phyloP scores from a whole-genome alignment of 2,113 vertebrate genomes.

The Coptodon rendalli region DNA sequence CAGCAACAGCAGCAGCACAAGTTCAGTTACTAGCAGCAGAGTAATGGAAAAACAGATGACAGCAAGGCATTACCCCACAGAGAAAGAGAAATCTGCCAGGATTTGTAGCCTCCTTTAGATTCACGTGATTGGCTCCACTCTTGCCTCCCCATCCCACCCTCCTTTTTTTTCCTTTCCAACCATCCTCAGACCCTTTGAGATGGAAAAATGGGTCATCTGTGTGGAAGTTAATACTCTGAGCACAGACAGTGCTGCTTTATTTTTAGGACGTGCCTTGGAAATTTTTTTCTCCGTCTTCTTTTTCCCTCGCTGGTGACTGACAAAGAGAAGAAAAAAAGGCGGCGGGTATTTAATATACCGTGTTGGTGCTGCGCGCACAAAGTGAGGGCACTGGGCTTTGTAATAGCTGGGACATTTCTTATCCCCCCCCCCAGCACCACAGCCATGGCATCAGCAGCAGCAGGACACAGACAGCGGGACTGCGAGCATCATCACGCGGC shows the following conservation, averaged over 20 bases:
- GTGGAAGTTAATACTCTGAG: conserved; percentile 67
- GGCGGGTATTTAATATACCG: conserved; percentile 57
- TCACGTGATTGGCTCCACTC: conserved; percentile 56
- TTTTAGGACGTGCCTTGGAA: conserved; percentile 70
- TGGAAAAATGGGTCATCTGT: conserved; percentile 74
- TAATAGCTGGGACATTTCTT: conserved; percentile 46
- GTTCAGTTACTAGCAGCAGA: conserved; percentile 21
- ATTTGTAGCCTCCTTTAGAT: conserved; percentile 64
- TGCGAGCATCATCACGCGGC: neutral
- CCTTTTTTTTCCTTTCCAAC: conserved; percentile 25
- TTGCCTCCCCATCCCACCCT: neutral
- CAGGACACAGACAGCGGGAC: conserved; percentile 7
- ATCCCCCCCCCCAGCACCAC: conserved; percentile 26
- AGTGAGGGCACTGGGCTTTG: conserved; percentile 33
- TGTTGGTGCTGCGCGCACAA: conserved; percentile 34
- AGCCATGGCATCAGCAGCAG: conserved; percentile 38
- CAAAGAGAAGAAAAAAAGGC: conserved; percentile 13
- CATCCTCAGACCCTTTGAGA: conserved; percentile 62
- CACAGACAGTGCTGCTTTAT: conserved; percentile 68
- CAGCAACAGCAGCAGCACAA: neutral
- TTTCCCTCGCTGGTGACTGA: conserved; percentile 45
- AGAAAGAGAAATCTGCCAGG: conserved; percentile 55
- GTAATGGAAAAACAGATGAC: conserved; percentile 56
- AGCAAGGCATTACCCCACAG: conserved; percentile 43
- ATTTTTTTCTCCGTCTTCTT: neutral